These are phyloP conservation scores for Chlorops oryzae DNA, from an alignment of 1,140 invertebrate genomes.

Conservation along the genomic window DNA sequence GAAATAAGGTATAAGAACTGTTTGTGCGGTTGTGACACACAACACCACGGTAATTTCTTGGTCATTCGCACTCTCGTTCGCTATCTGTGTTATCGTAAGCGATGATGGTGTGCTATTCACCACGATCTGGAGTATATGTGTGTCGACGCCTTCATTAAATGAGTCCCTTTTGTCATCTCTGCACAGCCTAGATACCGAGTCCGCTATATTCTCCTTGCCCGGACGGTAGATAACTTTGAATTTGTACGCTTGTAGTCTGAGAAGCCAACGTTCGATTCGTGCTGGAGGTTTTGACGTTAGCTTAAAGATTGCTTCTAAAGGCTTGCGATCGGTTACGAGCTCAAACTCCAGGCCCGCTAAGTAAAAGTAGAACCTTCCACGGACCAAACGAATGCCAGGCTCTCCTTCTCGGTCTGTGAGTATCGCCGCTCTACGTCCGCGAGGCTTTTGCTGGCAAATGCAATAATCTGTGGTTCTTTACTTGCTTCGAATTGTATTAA, in stretches of 20 bases:
- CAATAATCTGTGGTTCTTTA: conserved; percentile 2
- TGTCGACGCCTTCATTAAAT: background rate
- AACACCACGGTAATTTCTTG: background rate
- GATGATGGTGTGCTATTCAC: too few relatives aligned
- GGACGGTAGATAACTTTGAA: conserved; percentile 7
- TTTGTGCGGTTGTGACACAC: too few relatives aligned
- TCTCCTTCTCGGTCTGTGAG: conserved; percentile 45
- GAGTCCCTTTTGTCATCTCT: background rate
- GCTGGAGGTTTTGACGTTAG: conserved; percentile 9
- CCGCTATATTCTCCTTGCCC: conserved; percentile 5
- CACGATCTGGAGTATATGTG: background rate
- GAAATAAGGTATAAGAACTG: too few relatives aligned
- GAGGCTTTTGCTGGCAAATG: conserved; percentile 27
- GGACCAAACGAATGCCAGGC: conserved; percentile 30
- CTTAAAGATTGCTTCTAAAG: conserved; percentile 16
- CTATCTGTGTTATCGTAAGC: background rate
- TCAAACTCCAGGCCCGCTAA: conserved; percentile 29
- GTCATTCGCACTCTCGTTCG: background rate
- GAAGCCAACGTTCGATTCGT: conserved; percentile 4
- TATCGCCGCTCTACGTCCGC: conserved; percentile 39
- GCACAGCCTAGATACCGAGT: background rate
- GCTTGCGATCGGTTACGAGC: conserved; percentile 35
- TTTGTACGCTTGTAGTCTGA: conserved; percentile 5
- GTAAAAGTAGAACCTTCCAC: conserved; percentile 38
- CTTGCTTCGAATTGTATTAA: conserved; percentile 23